phyloP scores from a whole-genome alignment of 2,113 vertebrate genomes.

The Lichenostomus cassidix region DNA sequence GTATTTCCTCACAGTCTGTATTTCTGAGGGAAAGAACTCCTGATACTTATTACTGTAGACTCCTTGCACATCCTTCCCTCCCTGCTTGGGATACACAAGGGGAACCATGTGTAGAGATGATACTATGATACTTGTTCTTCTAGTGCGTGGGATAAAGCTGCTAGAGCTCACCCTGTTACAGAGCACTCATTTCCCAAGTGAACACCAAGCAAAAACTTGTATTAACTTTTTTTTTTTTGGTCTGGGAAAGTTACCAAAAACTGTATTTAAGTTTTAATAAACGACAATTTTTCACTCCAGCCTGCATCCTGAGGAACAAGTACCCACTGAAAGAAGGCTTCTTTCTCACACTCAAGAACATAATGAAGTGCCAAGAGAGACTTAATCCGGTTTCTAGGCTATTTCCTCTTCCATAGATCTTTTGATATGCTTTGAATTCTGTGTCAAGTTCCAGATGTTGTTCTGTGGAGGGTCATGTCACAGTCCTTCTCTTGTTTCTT shows the following conservation, averaged over 20 bases:
- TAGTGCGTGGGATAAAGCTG: neutral
- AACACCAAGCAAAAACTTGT: neutral
- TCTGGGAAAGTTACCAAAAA: slow-evolving; percentile 2
- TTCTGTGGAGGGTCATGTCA: neutral
- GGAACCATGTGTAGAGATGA: neutral
- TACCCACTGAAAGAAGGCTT: neutral
- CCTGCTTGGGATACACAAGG: neutral
- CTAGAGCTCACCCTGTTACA: neutral
- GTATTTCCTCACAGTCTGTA: neutral
- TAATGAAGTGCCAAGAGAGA: neutral
- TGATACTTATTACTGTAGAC: neutral
- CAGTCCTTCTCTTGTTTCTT: neutral
- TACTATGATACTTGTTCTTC: neutral
- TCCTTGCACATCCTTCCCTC: neutral
- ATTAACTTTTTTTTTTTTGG: neutral
- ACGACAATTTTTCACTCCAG: neutral
- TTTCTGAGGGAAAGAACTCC: neutral
- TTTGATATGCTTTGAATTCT: neutral
- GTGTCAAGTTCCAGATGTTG: neutral
- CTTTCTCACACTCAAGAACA: neutral
- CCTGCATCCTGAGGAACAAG: neutral
- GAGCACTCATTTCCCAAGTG: neutral
- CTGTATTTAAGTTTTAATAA: neutral
- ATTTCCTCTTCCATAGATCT: neutral
- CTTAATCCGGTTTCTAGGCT: neutral